These are phyloP conservation scores for Amazona ochrocephala DNA, from an alignment of 2,797 vertebrate species.

Conservation along the genomic window DNA sequence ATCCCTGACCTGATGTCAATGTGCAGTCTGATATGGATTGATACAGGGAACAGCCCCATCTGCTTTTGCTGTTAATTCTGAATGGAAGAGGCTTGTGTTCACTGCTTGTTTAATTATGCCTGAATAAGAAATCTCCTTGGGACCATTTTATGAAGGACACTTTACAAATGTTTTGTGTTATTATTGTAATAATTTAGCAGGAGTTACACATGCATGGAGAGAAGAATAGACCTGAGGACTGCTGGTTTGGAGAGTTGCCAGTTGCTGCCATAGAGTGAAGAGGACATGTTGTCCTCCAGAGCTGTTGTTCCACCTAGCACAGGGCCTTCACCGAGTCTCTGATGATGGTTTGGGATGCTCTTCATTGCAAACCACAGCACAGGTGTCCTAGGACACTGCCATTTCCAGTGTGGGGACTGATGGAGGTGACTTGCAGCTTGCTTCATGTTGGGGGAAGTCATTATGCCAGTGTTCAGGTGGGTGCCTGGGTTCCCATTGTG, in stretches of 20 bases:
- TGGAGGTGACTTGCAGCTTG: not conserved
- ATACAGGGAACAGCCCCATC: not conserved
- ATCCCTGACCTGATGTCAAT: not conserved
- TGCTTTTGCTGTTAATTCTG: not conserved
- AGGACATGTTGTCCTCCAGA: not conserved
- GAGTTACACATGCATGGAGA: not conserved
- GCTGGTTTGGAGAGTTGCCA: not conserved
- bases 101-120: constrained; percentile 12
- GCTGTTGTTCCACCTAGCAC: not conserved
- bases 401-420: not conserved
- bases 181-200: not conserved
- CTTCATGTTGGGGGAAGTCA: not conserved
- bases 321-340: not conserved
- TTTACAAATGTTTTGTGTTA: constrained; percentile 37
- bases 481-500: accelerated
- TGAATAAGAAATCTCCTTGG: constrained; percentile 10
- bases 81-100: not conserved
- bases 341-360: not conserved
- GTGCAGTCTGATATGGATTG: accelerated
- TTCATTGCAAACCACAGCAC: not conserved
- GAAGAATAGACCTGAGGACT: not conserved
- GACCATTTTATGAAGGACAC: not conserved
- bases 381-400: not conserved
- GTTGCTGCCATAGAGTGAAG: not conserved
- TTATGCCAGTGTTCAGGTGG: not conserved